Evolutionary conservation across 2,888 invertebrate species (phyloP).

Genomic region (Tanypteryx hageni): DNA sequence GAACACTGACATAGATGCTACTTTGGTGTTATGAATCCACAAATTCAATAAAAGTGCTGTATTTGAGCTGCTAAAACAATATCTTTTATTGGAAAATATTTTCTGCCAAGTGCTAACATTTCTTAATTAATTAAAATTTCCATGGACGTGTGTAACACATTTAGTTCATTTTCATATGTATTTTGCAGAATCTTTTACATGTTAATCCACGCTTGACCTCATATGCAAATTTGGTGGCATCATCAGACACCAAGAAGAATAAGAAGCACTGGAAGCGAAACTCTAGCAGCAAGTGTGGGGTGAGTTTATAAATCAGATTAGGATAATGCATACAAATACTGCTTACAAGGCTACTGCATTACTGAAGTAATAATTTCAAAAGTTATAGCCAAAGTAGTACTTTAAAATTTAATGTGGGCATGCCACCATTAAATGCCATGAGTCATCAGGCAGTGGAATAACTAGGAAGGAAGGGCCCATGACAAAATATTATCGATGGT

Average conservation of each 20-base stretch:
- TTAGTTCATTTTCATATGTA: background rate
- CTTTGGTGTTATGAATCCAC: too few relatives aligned
- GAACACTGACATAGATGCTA: too few relatives aligned
- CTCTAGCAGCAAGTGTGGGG: conserved; percentile 87
- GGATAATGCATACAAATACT: background rate
- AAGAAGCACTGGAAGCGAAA: conserved; percentile 98
- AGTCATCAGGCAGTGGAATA: too few relatives aligned
- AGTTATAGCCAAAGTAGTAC: background rate
- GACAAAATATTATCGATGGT: too few relatives aligned
- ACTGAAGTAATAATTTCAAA: too few relatives aligned
- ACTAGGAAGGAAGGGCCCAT: too few relatives aligned
- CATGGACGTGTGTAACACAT: background rate
- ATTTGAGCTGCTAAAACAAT: background rate
- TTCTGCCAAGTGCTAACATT: background rate
- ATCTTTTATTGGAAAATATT: background rate
- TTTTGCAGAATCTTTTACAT: conserved; percentile 87
- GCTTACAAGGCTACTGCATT: too few relatives aligned
- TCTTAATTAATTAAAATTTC: background rate
- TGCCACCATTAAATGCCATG: too few relatives aligned
- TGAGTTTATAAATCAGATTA: conserved; percentile 76
- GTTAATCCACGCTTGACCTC: conserved; percentile 90
- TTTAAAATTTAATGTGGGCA: background rate
- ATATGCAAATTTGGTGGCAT: conserved; percentile 89
- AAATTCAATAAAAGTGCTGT: too few relatives aligned
- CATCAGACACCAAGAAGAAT: conserved; percentile 88